A percentile compares a stretch with the other conserved stretches of the same genome.
Conservation (phyloP, 2,113 vertebrate species). For the Cyphomyrus discorhynchus region DNA sequence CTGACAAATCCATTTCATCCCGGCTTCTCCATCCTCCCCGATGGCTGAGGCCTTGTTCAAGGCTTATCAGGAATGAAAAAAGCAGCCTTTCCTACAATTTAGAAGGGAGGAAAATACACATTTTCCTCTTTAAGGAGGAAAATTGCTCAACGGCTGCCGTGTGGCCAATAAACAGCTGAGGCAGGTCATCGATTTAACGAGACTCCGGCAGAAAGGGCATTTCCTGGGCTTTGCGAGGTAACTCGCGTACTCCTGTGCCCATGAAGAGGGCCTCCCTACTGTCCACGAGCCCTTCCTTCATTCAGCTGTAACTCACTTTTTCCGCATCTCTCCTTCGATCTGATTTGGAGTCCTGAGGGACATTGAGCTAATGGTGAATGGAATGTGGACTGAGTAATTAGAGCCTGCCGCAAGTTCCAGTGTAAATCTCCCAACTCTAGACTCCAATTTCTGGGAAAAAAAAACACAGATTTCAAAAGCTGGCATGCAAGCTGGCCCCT, state of each 20-base stretch:
- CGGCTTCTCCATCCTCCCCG: neutral
- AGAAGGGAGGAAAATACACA: conserved; percentile 15
- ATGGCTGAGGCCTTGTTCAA: neutral
- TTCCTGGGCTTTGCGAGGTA: conserved; percentile 14
- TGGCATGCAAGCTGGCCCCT: conserved; percentile 34
- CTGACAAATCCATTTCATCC: neutral
- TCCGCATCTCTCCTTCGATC: conserved; percentile 52
- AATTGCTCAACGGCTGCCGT: neutral
- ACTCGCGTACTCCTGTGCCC: conserved; percentile 27
- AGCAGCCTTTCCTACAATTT: neutral
- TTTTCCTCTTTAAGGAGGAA: conserved; percentile 16
- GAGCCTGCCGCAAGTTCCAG: conserved; percentile 43
- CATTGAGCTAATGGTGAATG: conserved; percentile 60
- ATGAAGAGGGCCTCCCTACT: conserved; percentile 34
- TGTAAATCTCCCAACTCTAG: conserved; percentile 44
- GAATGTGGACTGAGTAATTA: conserved; percentile 54
- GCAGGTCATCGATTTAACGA: neutral
- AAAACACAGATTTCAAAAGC: conserved; percentile 34
- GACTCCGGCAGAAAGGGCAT: neutral
- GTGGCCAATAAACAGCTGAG: conserved; percentile 32
- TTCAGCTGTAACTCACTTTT: conserved; percentile 56
- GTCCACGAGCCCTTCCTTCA: conserved; percentile 41
- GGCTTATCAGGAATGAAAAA: neutral
- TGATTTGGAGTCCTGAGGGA: conserved; percentile 53
- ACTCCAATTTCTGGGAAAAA: conserved; percentile 38